These are phyloP conservation scores for Microctenopoma stevenorrisi DNA, from an alignment of 2,797 vertebrate species.

Conservation along the genomic window DNA sequence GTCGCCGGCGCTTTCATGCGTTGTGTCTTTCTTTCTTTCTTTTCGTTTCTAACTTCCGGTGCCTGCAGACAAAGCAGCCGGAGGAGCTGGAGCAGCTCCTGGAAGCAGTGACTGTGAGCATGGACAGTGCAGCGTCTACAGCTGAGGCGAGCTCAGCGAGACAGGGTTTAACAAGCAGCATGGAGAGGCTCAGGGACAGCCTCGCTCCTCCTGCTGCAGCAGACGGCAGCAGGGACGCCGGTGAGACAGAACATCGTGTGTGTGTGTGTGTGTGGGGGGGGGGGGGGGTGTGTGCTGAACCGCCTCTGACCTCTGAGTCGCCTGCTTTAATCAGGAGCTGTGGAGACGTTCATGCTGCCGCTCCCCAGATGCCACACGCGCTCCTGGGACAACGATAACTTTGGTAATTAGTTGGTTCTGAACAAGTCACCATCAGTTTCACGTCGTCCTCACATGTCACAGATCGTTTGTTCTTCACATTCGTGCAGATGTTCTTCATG, in stretches of 20 bases:
- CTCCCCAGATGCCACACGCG: slow-evolving; percentile 88
- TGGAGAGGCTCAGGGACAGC: slow-evolving; percentile 80
- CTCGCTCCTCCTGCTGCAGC: slow-evolving; percentile 62
- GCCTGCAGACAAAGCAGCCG: slow-evolving; percentile 76
- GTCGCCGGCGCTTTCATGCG: neutral
- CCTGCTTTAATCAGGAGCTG: slow-evolving; percentile 64
- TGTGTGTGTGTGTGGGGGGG: too few relatives aligned
- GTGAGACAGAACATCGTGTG: slow-evolving; percentile 43
- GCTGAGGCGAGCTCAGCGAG: slow-evolving; percentile 74
- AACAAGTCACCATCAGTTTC: neutral
- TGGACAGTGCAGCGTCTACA: slow-evolving; percentile 84
- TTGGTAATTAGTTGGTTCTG: slow-evolving; percentile 84
- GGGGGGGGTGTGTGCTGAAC: neutral
- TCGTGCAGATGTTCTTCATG: slow-evolving; percentile 86
- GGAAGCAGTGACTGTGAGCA: slow-evolving; percentile 72
- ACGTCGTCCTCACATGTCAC: neutral
- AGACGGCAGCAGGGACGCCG: slow-evolving; percentile 54
- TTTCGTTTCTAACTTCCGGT: neutral
- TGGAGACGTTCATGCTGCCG: slow-evolving; percentile 86
- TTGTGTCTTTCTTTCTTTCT: too few relatives aligned
- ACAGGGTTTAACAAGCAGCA: slow-evolving; percentile 73
- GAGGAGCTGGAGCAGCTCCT: slow-evolving; percentile 87
- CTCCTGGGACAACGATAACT: slow-evolving; percentile 92
- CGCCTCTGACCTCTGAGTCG: neutral
- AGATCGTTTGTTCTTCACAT: neutral